These are phyloP conservation scores for Ageneiosus marmoratus DNA, from an alignment of 2,113 vertebrate species.

Conservation along the genomic window DNA sequence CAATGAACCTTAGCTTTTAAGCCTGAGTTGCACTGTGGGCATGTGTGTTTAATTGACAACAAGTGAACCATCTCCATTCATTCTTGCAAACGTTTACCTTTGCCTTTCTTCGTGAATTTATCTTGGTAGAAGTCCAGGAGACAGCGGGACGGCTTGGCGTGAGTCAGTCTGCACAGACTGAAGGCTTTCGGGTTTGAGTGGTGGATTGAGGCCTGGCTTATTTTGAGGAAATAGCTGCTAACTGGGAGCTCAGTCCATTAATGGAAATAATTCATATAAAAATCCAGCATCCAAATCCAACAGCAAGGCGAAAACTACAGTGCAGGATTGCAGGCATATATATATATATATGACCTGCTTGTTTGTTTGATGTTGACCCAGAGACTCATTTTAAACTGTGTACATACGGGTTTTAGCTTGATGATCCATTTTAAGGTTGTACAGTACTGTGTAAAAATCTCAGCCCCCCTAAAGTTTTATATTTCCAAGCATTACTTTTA, in stretches of 20 bases:
- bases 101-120: slow-evolving; percentile 63
- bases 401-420: not conserved
- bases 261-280: slow-evolving; percentile 63
- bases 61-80: slow-evolving; percentile 14
- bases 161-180: slow-evolving; percentile 53
- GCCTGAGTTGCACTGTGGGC: slow-evolving; percentile 28
- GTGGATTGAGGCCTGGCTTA: slow-evolving; percentile 50
- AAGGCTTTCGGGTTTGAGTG: slow-evolving; percentile 59
- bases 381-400: not conserved
- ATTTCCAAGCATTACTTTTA: too few species aligned
- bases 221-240: slow-evolving; percentile 69
- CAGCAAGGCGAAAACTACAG: slow-evolving; percentile 28
- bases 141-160: slow-evolving; percentile 66
- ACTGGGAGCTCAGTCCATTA: slow-evolving; percentile 52
- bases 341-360: not conserved
- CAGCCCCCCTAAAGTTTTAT: too few species aligned
- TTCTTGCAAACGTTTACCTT: slow-evolving; percentile 59
- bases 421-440: not conserved
- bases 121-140: slow-evolving; percentile 68
- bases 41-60: slow-evolving; percentile 22
- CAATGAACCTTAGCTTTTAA: slow-evolving; percentile 27
- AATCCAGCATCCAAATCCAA: too few species aligned
- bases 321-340: not conserved
- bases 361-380: not conserved
- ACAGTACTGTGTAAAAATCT: not conserved